These are phyloP conservation scores for Phanerotoma sp. DNA, from an alignment of 2,888 invertebrate genomes.

Conservation along the genomic window DNA sequence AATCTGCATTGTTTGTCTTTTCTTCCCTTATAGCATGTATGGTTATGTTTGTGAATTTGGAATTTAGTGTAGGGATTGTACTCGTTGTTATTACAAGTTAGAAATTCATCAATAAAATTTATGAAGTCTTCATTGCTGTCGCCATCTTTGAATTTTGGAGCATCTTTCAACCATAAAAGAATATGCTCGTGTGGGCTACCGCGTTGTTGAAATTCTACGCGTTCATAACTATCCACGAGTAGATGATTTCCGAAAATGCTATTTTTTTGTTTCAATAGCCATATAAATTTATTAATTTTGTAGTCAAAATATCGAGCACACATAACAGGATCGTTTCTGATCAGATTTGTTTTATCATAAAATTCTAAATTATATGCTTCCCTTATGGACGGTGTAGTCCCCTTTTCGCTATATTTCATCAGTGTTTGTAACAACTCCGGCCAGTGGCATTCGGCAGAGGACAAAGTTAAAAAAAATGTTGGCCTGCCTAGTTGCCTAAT, in stretches of 20 bases:
- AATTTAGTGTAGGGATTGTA: conserved; percentile 34
- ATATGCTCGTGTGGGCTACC: conserved; percentile 8
- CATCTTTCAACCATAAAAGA: conserved; percentile 13
- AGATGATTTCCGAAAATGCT: neutral
- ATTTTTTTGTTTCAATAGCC: neutral
- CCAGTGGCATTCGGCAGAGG: conserved; percentile 54
- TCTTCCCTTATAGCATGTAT: conserved; percentile 40
- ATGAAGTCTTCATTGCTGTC: conserved; percentile 34
- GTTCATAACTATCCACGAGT: neutral
- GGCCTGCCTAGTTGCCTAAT: conserved; percentile 52
- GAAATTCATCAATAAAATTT: conserved; percentile 33
- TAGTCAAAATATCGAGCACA: neutral
- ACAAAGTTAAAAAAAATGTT: conserved; percentile 51
- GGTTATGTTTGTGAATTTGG: conserved; percentile 39
- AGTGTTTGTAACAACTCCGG: conserved; percentile 44
- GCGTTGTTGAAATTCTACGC: conserved; percentile 13
- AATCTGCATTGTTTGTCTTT: conserved; percentile 40
- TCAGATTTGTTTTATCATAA: neutral
- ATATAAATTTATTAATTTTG: neutral
- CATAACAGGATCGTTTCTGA: neutral
- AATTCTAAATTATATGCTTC: neutral
- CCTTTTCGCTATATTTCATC: conserved; percentile 38
- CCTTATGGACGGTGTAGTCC: neutral
- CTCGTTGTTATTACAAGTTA: conserved; percentile 34
- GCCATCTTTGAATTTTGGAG: neutral